Evolutionary conservation across 2,888 invertebrate genomes (phyloP), one percentile per base, ranked within the genome.

Genomic region (Alsophila aescularia): DNA sequence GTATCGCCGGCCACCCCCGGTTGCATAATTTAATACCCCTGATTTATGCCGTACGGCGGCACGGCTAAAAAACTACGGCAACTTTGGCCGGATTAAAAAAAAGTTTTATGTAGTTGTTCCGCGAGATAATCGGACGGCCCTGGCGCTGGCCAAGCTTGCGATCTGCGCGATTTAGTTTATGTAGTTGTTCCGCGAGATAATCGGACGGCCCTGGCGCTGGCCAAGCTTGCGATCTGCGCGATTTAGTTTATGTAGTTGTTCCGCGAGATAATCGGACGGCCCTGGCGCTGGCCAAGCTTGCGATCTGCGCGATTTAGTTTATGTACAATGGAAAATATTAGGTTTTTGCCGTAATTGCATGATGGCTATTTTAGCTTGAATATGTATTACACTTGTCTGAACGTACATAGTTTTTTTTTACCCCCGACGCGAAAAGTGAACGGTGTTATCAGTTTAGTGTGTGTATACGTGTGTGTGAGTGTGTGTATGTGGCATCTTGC

Each of bases 21-120:
- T 52, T 77, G 76, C 74, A 80, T 81, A 79, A 83, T 79, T 81
- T 79, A 76, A 80, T 77, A 71, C 66, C 53, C 67, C 63, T 80
- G 82, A 83, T 83, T 83, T 82, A 81, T 75, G 52, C 37, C 41
- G 32, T 55, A 47, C 42, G 48, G 53, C 37, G 34, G 47, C 42
- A 48, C 42, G 24, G 39, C 40, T 32, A 27, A 53, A 54, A 24
- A 24, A 24, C 4, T 24, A 24, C 24, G 24, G 24, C 24, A 54
- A 53, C 53, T 53, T 47, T 2, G 16, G 36, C 12, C 29, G 52
- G 47, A 45, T 40, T 42, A 53, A 53, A 60, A 49, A 52, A 60
- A 60, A 52, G 18, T 42, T 52, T 58, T 60, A 59, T 61, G 58
- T 60, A 60, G 62, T 58, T 64, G 58, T 59, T 60, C 45, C 39